Evolutionary conservation across 2,113 vertebrate genomes (phyloP), one percentile per base, ranked within the genome.

Genomic region (Malurus cyaneus): DNA sequence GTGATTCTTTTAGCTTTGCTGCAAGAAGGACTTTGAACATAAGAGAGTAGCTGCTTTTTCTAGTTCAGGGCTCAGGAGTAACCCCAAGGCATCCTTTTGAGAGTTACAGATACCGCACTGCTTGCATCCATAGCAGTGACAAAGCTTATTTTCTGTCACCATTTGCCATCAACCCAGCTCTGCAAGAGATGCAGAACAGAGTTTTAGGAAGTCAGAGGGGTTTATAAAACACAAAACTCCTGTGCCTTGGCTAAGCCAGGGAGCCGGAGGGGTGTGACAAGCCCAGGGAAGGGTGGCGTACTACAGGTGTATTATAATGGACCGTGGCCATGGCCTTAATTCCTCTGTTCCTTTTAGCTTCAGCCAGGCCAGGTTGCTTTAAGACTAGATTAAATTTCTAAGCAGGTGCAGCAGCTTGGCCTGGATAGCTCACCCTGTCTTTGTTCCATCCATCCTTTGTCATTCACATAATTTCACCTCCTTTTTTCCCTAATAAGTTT

Each of bases 301-400:
- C 31, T 26, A 18, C 31, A 80, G 72, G 67, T 86, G 50, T 66
- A 86, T 79, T 71, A 92, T 72, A 85, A 76, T 32, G 50, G 61
- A 34, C 86, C 23, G 4, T 1, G 12, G 50, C 56, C 14, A 0
- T 54, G 72, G 72, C 92, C 94, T 94, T 92, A 96, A 96, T 96
- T 72, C 42, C 8, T 71, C 31, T 2, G 1, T 52, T 60, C 64
- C 24, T 88, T 92, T 92, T 70, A 80, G 67, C 56, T 67, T 78
- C 52, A 70, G 67, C 86, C 67, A 73, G 76, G 42, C 64, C 76
- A 93, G 92, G 54, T 74, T 90, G 60, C 29, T 80, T 88, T 92
- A 88, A 95, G 64, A 71, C 52, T 88, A 93, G 95, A 96, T 96
- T 91, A 96, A 78, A 53, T 59, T 80, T 90, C 72, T 93, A 83